Conservation (phyloP, 1,140 invertebrate species). For the Onthophagus taurus region DNA sequence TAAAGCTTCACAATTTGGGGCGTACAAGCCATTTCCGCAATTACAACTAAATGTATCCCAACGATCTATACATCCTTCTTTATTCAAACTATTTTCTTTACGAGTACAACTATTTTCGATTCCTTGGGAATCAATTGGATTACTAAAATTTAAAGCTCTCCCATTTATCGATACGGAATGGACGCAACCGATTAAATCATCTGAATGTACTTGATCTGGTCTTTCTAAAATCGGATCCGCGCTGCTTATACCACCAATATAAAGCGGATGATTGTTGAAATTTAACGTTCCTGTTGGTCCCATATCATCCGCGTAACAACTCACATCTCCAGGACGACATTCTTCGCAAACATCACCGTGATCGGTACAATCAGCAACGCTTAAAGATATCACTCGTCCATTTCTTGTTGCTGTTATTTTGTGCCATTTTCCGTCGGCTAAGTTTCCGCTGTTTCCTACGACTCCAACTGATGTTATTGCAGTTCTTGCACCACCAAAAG, state of each 20-base stretch:
- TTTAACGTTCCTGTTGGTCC: slow-evolving; percentile 85
- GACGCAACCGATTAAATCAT: slow-evolving; percentile 88
- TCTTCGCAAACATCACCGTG: slow-evolving; percentile 79
- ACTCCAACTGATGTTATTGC: slow-evolving; percentile 72
- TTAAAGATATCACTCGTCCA: slow-evolving; percentile 73
- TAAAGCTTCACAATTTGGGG: slow-evolving; percentile 72
- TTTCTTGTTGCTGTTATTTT: slow-evolving; percentile 86
- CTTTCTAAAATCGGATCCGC: slow-evolving; percentile 78
- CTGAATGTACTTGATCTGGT: slow-evolving; percentile 78
- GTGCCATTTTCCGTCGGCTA: slow-evolving; percentile 84
- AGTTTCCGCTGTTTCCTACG: slow-evolving; percentile 45
- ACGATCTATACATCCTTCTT: slow-evolving; percentile 62
- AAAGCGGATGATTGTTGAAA: slow-evolving; percentile 79
- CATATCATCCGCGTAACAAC: slow-evolving; percentile 74
- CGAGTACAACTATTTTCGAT: slow-evolving; percentile 68
- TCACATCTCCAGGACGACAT: slow-evolving; percentile 67
- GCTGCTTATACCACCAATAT: slow-evolving; percentile 74
- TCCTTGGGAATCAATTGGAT: slow-evolving; percentile 58
- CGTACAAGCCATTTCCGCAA: slow-evolving; percentile 56
- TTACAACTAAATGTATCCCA: slow-evolving; percentile 68
- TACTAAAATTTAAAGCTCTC: slow-evolving; percentile 64
- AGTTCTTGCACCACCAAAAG: slow-evolving; percentile 78
- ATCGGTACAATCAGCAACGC: slow-evolving; percentile 68
- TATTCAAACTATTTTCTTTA: slow-evolving; percentile 46
- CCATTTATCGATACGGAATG: slow-evolving; percentile 85